Conservation (phyloP, 2,113 vertebrate genomes). For the Saccopteryx bilineata region DNA sequence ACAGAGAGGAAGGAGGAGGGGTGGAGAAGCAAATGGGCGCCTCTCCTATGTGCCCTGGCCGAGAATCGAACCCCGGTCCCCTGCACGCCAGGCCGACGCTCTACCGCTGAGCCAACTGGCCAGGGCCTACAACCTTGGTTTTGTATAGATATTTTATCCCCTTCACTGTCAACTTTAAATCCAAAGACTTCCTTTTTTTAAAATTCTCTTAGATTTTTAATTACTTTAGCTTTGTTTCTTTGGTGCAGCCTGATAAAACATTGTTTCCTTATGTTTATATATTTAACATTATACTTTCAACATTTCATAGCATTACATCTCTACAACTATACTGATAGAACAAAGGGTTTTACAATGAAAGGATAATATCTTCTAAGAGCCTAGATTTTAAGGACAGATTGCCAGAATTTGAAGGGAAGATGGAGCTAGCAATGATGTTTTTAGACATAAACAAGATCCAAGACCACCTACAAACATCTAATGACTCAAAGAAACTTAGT, state of each 20-base stretch:
- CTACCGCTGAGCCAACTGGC: no score
- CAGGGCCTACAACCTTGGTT: conserved; percentile 2
- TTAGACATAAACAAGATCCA: not conserved
- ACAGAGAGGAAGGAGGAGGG: no score
- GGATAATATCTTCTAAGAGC: not conserved
- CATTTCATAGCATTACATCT: not conserved
- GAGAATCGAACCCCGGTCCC: no score
- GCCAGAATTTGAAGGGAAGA: not conserved
- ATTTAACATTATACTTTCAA: not conserved
- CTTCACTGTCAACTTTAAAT: not conserved
- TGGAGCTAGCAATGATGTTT: not conserved
- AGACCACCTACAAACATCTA: not conserved
- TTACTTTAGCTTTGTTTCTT: not conserved
- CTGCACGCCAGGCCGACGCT: no score
- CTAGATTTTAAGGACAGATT: not conserved
- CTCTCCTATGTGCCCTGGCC: no score
- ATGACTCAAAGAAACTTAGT: not conserved
- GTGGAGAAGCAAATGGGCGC: no score
- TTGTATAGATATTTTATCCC: not conserved
- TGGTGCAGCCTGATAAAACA: not conserved
- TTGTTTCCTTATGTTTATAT: not conserved
- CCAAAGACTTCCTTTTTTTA: not conserved
- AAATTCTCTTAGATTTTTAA: not conserved
- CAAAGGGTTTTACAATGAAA: conserved; percentile 16
- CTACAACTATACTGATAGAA: not conserved